Conservation (phyloP, 2,888 invertebrate genomes). For the Erynnis tages region DNA sequence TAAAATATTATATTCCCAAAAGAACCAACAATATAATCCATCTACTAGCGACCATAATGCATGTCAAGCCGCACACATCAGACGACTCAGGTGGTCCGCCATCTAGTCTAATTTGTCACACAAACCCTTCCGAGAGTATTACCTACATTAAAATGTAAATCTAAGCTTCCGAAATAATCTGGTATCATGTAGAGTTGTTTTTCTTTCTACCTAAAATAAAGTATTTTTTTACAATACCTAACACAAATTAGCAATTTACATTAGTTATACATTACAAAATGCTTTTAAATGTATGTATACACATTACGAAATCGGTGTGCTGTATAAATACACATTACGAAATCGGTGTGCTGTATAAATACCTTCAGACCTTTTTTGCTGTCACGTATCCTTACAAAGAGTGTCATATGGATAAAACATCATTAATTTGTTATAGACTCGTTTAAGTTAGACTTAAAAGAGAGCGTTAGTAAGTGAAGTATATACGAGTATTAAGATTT, state of each 20-base stretch:
- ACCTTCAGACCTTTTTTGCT: too few relatives aligned
- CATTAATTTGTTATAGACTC: too few relatives aligned
- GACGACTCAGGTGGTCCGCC: constrained; percentile 50
- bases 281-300: background rate
- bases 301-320: background rate
- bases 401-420: too few relatives aligned
- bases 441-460: too few relatives aligned
- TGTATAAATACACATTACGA: too few relatives aligned
- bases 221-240: too few relatives aligned
- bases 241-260: too few relatives aligned
- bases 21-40: constrained; percentile 2
- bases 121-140: constrained; percentile 29
- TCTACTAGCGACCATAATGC: background rate
- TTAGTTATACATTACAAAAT: too few relatives aligned
- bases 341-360: too few relatives aligned
- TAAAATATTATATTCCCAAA: background rate
- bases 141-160: background rate
- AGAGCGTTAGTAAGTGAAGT: too few relatives aligned
- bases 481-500: too few relatives aligned
- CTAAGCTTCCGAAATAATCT: background rate
- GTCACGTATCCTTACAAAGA: too few relatives aligned
- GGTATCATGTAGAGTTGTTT: background rate
- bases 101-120: constrained; percentile 57
- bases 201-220: background rate
- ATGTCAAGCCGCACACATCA: background rate